phyloP scores from a whole-genome alignment of 2,113 vertebrate genomes.

The Crotalus horridus region DNA sequence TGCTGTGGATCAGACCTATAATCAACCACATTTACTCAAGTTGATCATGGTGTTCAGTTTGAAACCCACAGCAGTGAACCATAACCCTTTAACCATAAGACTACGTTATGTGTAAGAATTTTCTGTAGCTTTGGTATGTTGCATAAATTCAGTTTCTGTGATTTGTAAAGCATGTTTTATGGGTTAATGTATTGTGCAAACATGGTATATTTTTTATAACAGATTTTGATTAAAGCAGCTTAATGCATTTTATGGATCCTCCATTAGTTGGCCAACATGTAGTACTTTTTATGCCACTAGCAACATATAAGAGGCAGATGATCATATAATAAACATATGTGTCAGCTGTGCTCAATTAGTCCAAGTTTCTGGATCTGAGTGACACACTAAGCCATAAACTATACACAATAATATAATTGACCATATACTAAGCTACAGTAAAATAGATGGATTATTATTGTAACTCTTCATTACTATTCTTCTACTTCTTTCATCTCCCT shows the following conservation, averaged over 20 bases:
- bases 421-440: not conserved
- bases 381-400: not conserved
- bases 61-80: not conserved
- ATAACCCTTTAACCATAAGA: not conserved
- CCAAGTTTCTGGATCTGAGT: not conserved
- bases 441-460: not conserved
- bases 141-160: not conserved
- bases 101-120: not conserved
- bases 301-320: not conserved
- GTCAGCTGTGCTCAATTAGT: not conserved
- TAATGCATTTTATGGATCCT: not conserved
- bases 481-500: not conserved
- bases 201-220: not conserved
- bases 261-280: not conserved
- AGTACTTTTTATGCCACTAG: not conserved
- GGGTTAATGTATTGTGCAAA: not conserved
- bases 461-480: not conserved
- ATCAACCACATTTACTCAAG: not conserved
- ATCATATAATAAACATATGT: not conserved
- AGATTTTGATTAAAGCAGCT: not conserved
- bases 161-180: not conserved
- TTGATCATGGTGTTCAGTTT: not conserved
- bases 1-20: not conserved
- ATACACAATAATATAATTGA: not conserved
- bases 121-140: not conserved